phyloP scores from a whole-genome alignment of 2,113 vertebrate species.

The Odocoileus hemionus region DNA sequence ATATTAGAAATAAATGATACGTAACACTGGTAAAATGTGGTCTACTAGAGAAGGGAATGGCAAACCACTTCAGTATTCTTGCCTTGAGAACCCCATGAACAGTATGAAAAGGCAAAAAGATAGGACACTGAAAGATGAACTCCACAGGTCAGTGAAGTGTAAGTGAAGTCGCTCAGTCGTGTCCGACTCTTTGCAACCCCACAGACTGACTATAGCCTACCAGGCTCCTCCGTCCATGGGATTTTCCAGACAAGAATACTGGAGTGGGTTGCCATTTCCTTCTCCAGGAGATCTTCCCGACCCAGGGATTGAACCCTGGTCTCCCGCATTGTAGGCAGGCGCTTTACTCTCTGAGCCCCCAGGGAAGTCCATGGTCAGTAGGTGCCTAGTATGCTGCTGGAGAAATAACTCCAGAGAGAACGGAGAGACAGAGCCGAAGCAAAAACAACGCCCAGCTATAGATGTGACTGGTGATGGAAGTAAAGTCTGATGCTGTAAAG shows the following conservation, averaged over 20 bases:
- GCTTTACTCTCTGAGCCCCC: too few relatives aligned
- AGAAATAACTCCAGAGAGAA: background rate
- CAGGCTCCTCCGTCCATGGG: too few relatives aligned
- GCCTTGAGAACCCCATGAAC: background rate
- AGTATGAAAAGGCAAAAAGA: background rate
- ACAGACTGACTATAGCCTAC: too few relatives aligned
- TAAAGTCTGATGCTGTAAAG: background rate
- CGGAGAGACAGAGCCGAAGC: background rate
- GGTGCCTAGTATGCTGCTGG: background rate
- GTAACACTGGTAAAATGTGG: background rate
- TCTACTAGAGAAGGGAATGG: background rate
- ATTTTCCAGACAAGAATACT: too few relatives aligned
- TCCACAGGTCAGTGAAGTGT: background rate
- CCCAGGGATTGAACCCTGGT: too few relatives aligned
- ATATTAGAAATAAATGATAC: background rate
- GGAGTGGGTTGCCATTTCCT: too few relatives aligned
- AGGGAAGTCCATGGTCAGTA: background rate
- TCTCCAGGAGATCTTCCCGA: too few relatives aligned
- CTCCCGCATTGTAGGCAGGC: too few relatives aligned
- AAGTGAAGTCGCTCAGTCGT: too few relatives aligned
- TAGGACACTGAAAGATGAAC: background rate
- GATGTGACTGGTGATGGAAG: background rate
- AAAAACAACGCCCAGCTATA: background rate
- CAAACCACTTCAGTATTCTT: background rate
- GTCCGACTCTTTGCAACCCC: too few relatives aligned